These are phyloP conservation scores for Pipistrellus pygmaeus DNA, from an alignment of 2,797 vertebrate species.

Conservation along the genomic window DNA sequence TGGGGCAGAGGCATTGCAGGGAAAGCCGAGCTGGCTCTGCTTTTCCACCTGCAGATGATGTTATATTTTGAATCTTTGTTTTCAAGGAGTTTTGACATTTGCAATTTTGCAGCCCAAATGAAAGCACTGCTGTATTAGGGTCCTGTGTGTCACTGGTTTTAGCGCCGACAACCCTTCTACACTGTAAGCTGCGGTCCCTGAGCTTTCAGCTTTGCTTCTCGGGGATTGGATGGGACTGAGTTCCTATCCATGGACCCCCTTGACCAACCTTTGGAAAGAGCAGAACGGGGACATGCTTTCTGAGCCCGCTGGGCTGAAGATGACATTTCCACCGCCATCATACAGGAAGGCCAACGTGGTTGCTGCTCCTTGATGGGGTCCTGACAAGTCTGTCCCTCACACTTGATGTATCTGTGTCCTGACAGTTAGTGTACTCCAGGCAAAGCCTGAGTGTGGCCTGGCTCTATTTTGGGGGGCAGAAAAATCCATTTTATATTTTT, in stretches of 20 bases:
- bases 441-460: not conserved
- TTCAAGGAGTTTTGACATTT: not conserved
- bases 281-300: not conserved
- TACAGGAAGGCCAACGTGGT: not conserved
- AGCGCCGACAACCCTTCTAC: accelerated
- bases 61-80: not conserved
- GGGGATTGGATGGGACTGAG: not conserved
- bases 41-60: not conserved
- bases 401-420: not conserved
- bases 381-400: not conserved
- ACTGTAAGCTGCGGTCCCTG: not conserved
- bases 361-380: not conserved
- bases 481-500: conserved; percentile 19
- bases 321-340: not conserved
- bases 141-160: not conserved
- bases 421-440: not conserved
- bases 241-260: not conserved
- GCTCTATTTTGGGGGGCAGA: not conserved
- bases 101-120: not conserved
- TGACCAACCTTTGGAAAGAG: accelerated
- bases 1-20: not conserved
- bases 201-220: not conserved
- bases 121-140: not conserved
- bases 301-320: not conserved
- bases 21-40: not conserved